Evolutionary conservation across 2,797 vertebrate species (phyloP), one percentile per base, ranked within the genome.

Genomic region (Eremophila alpestris): DNA sequence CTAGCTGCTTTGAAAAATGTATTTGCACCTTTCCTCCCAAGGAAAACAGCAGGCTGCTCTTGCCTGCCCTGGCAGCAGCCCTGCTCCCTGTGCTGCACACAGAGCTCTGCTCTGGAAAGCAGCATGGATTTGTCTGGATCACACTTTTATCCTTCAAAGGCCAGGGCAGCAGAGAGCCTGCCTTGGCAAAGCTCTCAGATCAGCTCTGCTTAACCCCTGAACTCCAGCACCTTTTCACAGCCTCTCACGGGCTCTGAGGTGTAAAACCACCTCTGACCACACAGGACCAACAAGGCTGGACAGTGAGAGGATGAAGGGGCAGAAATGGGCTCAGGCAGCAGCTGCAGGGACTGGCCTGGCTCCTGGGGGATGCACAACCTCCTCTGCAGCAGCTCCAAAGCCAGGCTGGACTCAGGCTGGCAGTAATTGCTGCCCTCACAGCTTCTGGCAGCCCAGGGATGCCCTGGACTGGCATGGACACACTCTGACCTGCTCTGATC

Each of bases 391-490:
- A 91, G 87, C 96, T 95, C 81, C 85, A 45, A 17, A 90, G 92
- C 49, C 67, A 81, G 82, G 89, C 77, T 96, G 95, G 58, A 60
- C 96, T 91, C 68, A 43, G 88, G 92, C 78, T 41, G 77, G 96
- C 97, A 98, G 95, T 87, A 96, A 98, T 97, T 97, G 97, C 96
- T 98, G 96, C 96, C 92, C 91, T 96, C 97, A 97, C 93, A 96
- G 94, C 94, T 65, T 82, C 87, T 84, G 98, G 97, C 97, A 98
- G 97, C 83, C 94, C 96, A 93, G 92, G 95, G 97, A 95, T 89
- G 77, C 94, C 95, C 70, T 10, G 93, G 79, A 95, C 71, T 58
- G 5, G 36, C 27, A 67, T 4, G 3, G 88, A 87, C 85, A 85
- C 63, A 2, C 51, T 83, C 79, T 91, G 49, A 90, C 48, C 68